Base-by-base conservation (phyloP, 1,140 invertebrate species). In the Leptinotarsa texana region DNA sequence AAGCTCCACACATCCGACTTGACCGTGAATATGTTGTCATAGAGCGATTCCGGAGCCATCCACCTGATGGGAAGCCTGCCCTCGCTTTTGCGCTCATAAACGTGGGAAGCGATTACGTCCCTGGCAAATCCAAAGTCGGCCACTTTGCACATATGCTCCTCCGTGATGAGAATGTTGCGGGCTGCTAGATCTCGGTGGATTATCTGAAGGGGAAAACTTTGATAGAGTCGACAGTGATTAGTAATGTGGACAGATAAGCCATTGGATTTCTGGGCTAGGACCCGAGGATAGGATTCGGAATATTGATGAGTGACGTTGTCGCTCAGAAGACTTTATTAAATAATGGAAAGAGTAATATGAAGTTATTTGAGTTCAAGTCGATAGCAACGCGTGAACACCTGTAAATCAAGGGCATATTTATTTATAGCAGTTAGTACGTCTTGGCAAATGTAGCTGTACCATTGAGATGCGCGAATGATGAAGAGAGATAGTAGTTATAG, bases 1-100 rank as follows among this genome's bases (percentile, higher is more conserved):
- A 96, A 97, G 80, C 95, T 95, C 96, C 96, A 98, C 17, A 96
- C 93, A 81, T 98, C 96, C 0, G 95, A 95, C 84, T 96, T 96
- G 3, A 93, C 91, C 2, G 94, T 95, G 83, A 96, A 98, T 79
- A 96, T 92, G 81, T 96, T 95, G 81, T 97, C 94, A 82, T 94
- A 95, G 0, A 98, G 88, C 3, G 95, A 96, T 84, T 98, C 96
- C 0, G 95, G 95, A 0, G 96, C 95, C 95, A 98, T 97, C 96
- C 96, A 98, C 83, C 95, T 88, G 66, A 92, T 92, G 4, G 90
- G 90, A 13, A 91, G 79, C 22, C 90, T 69, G 27, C 94, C 95
- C 81, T 97, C 95, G 51, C 94, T 96, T 83, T 97, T 98, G 42
- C 95, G 88, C 83, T 97, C 95, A 82, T 98, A 98, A 51, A 97